These are phyloP conservation scores for Ericerus pela DNA, from an alignment of 1,140 invertebrate genomes.

Conservation along the genomic window DNA sequence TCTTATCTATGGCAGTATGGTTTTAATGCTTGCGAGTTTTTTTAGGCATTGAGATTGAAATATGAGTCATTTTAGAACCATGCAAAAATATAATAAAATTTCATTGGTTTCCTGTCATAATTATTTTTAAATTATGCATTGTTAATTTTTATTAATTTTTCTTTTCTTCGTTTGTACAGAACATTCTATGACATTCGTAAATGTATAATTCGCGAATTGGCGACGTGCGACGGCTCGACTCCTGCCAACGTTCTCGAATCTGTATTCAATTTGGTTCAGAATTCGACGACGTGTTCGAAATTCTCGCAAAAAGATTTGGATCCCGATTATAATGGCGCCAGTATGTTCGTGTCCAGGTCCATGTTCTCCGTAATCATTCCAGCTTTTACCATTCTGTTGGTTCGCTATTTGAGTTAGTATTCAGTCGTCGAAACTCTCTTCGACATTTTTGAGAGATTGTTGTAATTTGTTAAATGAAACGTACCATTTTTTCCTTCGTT, in stretches of 20 bases:
- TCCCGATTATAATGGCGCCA: not conserved
- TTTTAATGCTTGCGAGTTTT: no score
- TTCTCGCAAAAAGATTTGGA: not conserved
- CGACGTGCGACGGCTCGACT: not conserved
- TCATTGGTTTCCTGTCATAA: no score
- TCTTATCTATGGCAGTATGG: no score
- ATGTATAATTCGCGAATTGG: not conserved
- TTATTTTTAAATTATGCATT: no score
- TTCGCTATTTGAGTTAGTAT: slow-evolving; percentile 1
- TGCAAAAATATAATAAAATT: no score
- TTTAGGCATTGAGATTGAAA: no score
- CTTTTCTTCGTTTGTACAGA: no score
- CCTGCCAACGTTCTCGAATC: not conserved
- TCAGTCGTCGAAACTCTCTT: not conserved
- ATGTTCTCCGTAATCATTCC: not conserved
- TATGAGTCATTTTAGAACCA: no score
- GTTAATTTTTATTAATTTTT: no score
- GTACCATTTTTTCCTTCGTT: no score
- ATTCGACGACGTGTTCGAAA: not conserved
- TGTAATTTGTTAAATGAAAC: no score
- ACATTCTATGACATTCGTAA: not conserved
- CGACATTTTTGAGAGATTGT: no score
- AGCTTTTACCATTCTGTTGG: not conserved
- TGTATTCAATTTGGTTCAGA: not conserved
- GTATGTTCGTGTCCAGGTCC: not conserved